These are phyloP conservation scores for Merodon equestris DNA, from an alignment of 2,888 invertebrate genomes.

Conservation along the genomic window DNA sequence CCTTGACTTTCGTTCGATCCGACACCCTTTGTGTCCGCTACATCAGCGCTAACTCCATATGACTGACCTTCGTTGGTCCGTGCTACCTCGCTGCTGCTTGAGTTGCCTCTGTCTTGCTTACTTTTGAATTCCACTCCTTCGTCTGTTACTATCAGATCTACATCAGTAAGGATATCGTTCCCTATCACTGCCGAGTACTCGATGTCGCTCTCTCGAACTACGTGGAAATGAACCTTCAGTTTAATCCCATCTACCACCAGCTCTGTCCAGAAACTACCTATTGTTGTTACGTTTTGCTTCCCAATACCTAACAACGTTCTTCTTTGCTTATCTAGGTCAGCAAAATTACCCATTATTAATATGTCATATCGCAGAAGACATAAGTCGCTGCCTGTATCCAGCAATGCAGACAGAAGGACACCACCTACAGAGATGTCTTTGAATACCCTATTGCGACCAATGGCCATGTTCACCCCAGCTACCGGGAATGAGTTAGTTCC, in stretches of 20 bases:
- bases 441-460: not conserved
- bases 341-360: slow-evolving; percentile 4
- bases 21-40: not conserved
- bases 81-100: slow-evolving; percentile 8
- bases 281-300: not conserved
- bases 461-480: slow-evolving; percentile 9
- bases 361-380: slow-evolving; percentile 29
- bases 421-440: slow-evolving; percentile 7
- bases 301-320: slow-evolving; percentile 27
- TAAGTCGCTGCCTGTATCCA: slow-evolving; percentile 37
- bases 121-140: too few relatives aligned
- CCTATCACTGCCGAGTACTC: slow-evolving; percentile 9
- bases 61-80: slow-evolving; percentile 14
- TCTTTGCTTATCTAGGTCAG: not conserved
- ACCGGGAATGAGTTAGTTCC: slow-evolving; percentile 1
- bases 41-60: too few relatives aligned
- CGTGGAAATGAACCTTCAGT: slow-evolving; percentile 1
- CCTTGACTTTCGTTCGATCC: too few relatives aligned
- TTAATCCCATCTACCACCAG: slow-evolving; percentile 1
- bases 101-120: too few relatives aligned
- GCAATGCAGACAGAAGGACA: slow-evolving; percentile 27
- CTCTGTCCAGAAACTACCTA: slow-evolving; percentile 12
- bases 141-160: slow-evolving; percentile 11
- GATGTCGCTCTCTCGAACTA: slow-evolving; percentile 4
- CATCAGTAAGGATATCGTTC: slow-evolving; percentile 6